Percentiles rank a stretch among this genome's conserved stretches.
phyloP scores from a whole-genome alignment of 2,797 vertebrate species.

The Aldrovandia affinis region DNA sequence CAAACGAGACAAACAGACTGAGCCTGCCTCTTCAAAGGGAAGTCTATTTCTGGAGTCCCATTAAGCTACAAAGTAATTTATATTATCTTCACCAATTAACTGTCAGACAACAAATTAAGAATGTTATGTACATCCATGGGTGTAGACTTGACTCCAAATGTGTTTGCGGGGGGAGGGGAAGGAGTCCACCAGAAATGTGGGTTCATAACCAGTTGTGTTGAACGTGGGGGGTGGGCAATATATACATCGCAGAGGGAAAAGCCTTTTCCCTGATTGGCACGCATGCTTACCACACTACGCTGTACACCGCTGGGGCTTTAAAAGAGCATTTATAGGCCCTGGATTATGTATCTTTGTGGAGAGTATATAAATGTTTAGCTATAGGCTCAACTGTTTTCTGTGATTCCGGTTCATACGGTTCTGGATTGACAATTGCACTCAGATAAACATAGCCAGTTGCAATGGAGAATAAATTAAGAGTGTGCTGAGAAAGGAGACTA shows the following conservation, averaged over 20 bases:
- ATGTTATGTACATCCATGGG: constrained; percentile 15
- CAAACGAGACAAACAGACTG: neutral
- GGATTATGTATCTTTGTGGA: neutral
- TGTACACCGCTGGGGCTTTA: neutral
- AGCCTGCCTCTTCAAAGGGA: neutral
- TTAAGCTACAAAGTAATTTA: neutral
- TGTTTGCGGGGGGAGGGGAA: no score
- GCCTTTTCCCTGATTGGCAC: no score
- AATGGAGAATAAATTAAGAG: constrained; percentile 30
- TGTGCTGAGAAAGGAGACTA: neutral
- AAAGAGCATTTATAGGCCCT: neutral
- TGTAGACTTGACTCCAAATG: no score
- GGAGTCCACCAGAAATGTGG: neutral
- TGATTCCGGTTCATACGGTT: neutral
- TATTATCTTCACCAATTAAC: neutral
- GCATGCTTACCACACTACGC: no score
- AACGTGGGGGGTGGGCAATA: no score
- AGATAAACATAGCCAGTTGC: constrained; percentile 12
- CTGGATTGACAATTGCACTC: constrained; percentile 5
- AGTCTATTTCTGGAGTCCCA: neutral
- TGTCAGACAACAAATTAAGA: constrained; percentile 16
- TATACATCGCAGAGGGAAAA: no score
- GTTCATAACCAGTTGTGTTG: constrained; percentile 7
- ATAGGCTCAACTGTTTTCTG: neutral
- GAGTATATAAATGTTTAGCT: neutral